Conservation (phyloP, 2,113 vertebrate genomes). For the Hemibagrus wyckioides region DNA sequence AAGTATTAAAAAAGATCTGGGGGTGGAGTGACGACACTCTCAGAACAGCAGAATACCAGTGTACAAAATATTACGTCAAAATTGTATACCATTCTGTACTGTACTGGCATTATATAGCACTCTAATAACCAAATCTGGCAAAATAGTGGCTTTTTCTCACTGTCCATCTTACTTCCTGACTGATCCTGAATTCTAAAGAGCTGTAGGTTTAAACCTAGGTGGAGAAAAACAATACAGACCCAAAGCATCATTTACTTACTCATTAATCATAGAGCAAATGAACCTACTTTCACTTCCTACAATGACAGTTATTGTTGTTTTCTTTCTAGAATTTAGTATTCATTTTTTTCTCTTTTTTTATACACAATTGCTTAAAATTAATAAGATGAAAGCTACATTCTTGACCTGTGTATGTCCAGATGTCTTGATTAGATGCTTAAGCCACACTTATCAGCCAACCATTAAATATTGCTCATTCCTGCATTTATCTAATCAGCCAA, state of each 20-base stretch:
- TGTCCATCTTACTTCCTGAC: neutral
- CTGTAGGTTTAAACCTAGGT: neutral
- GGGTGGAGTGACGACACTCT: conserved; percentile 47
- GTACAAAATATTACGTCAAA: neutral
- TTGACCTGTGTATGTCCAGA: neutral
- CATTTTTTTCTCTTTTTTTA: neutral
- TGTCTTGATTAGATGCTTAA: neutral
- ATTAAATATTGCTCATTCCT: neutral
- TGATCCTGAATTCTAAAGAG: neutral
- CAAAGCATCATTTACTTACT: neutral
- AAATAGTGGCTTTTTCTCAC: neutral
- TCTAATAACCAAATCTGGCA: neutral
- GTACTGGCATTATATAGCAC: neutral
- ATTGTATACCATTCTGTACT: neutral
- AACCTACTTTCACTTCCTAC: neutral
- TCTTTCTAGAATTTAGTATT: neutral
- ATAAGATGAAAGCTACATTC: neutral
- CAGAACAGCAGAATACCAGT: neutral
- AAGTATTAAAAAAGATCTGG: conserved; percentile 81
- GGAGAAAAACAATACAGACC: neutral
- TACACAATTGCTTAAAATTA: neutral
- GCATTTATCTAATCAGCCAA: neutral
- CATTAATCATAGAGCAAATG: neutral
- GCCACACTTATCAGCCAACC: neutral
- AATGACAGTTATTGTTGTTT: neutral